These are phyloP conservation scores for Acrocephalus arundinaceus DNA, from an alignment of 2,113 vertebrate genomes.

Conservation along the genomic window DNA sequence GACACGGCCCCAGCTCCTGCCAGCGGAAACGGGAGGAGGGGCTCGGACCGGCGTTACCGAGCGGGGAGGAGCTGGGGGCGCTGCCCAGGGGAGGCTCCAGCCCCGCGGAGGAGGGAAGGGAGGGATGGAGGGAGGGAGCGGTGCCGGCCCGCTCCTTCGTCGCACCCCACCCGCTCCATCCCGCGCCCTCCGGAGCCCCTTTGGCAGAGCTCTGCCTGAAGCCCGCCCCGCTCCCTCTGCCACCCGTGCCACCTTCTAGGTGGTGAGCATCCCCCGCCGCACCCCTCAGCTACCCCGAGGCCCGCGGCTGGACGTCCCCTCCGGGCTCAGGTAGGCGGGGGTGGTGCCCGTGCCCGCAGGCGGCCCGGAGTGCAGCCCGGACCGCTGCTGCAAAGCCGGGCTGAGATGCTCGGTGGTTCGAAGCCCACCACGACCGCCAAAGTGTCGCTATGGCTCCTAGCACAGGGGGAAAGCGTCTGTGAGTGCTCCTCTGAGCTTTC, in stretches of 20 bases:
- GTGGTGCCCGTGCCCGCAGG: neutral
- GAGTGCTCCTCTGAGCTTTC: neutral
- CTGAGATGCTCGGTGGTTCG: neutral
- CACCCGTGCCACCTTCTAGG: too few species aligned
- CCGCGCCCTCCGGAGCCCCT: neutral
- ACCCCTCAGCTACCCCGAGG: neutral
- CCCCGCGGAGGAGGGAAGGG: neutral
- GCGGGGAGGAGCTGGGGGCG: slow-evolving; percentile 53
- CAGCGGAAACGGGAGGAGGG: slow-evolving; percentile 76
- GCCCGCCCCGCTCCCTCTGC: neutral
- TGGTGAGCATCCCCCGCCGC: neutral
- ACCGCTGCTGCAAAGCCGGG: neutral
- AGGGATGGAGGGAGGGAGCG: neutral
- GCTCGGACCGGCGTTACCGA: neutral
- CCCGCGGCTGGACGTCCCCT: neutral
- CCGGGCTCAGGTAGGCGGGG: fast-evolving
- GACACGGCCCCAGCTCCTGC: slow-evolving; percentile 26
- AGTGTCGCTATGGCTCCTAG: too few species aligned
- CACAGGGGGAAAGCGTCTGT: too few species aligned
- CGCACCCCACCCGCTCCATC: too few species aligned
- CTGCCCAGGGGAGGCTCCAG: neutral
- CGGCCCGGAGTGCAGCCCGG: fast-evolving
- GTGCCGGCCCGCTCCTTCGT: fast-evolving
- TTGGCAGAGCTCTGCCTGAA: neutral
- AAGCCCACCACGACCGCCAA: fast-evolving